phyloP scores from a whole-genome alignment of 2,113 vertebrate genomes.

The Camelus dromedarius region DNA sequence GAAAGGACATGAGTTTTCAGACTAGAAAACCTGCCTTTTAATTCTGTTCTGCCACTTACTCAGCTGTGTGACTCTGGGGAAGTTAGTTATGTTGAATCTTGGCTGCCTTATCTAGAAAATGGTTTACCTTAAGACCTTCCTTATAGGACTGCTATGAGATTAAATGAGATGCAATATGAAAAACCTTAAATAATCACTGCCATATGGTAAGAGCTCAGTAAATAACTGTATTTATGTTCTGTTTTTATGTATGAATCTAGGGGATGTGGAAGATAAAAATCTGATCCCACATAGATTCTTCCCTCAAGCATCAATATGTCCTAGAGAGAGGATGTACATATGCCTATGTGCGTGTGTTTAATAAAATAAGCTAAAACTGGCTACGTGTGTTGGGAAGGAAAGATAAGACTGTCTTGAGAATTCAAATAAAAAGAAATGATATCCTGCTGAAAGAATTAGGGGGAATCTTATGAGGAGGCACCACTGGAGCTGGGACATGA shows the following conservation, averaged over 20 bases:
- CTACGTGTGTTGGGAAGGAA: neutral
- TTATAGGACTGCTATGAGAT: neutral
- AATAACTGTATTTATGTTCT: neutral
- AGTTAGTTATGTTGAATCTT: neutral
- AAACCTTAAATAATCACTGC: conserved; percentile 9
- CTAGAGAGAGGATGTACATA: neutral
- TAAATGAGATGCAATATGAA: conserved; percentile 13
- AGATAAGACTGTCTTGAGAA: neutral
- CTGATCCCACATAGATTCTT: neutral
- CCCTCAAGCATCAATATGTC: neutral
- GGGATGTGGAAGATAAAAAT: conserved; percentile 9
- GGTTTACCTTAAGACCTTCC: neutral
- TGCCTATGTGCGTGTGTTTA: neutral
- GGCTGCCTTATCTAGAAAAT: conserved; percentile 18
- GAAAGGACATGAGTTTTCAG: neutral
- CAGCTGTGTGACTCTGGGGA: neutral
- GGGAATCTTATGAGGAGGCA: neutral
- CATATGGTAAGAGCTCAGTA: neutral
- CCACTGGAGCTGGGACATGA: neutral
- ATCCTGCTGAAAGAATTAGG: neutral
- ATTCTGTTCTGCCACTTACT: neutral
- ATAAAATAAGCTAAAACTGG: conserved; percentile 27
- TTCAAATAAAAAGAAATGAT: neutral
- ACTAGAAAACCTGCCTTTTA: neutral
- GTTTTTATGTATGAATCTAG: conserved; percentile 8